phyloP scores from a whole-genome alignment of 2,888 invertebrate genomes.

The Ischnus inquisitorius region DNA sequence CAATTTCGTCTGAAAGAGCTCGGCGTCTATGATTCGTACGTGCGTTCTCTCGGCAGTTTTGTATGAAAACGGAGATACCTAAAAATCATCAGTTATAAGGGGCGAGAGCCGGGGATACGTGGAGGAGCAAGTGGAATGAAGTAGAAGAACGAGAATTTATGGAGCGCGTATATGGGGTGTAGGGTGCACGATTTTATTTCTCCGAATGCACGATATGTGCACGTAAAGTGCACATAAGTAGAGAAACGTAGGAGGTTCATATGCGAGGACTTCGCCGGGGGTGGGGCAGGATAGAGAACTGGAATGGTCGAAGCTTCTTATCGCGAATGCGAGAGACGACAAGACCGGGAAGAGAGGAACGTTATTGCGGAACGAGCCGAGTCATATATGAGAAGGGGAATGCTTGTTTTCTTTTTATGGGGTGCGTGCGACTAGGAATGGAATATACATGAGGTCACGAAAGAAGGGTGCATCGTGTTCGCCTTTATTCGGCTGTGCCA shows the following conservation, averaged over 20 bases:
- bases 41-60: not conserved
- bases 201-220: slow-evolving; percentile 23
- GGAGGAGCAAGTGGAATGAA: not conserved
- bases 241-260: slow-evolving; percentile 8
- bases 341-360: slow-evolving; percentile 57
- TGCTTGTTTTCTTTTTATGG: slow-evolving; percentile 78
- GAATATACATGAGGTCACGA: slow-evolving; percentile 81
- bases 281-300: slow-evolving; percentile 4
- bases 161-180: slow-evolving; percentile 3
- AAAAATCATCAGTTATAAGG: not conserved
- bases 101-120: not conserved
- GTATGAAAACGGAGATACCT: not conserved
- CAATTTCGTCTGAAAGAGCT: not conserved
- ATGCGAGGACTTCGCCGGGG: slow-evolving; percentile 36
- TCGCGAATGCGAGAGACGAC: slow-evolving; percentile 37
- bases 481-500: not conserved
- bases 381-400: slow-evolving; percentile 69
- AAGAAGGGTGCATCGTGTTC: slow-evolving; percentile 60
- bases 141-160: slow-evolving; percentile 14
- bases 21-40: not conserved
- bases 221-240: slow-evolving; percentile 30
- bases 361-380: slow-evolving; percentile 67
- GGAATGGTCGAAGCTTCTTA: slow-evolving; percentile 48
- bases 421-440: slow-evolving; percentile 78
- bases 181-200: slow-evolving; percentile 32